phyloP scores from a whole-genome alignment of 2,888 invertebrate genomes.

The Epiblema foenella region DNA sequence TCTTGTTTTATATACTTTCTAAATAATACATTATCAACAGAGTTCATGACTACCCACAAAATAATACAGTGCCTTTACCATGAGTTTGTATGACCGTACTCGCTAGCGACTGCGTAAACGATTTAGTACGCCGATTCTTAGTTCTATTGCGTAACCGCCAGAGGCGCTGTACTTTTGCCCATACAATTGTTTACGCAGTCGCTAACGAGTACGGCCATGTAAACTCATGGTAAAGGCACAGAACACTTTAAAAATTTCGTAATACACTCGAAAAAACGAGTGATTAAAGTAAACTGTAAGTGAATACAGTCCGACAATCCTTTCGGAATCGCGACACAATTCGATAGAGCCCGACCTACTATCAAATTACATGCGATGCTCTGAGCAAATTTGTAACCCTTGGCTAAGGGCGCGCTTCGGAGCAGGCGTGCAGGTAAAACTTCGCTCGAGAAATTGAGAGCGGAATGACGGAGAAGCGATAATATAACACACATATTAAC shows the following conservation, averaged over 20 bases:
- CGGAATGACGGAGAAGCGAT: too few relatives aligned
- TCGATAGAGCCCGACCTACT: conserved; percentile 40
- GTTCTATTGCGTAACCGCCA: too few relatives aligned
- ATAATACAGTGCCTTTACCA: too few relatives aligned
- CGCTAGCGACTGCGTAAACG: too few relatives aligned
- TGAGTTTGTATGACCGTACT: too few relatives aligned
- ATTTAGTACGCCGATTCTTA: too few relatives aligned
- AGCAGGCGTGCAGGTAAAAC: not conserved
- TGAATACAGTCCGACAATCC: conserved; percentile 19
- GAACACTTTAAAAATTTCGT: not conserved
- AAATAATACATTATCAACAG: not conserved
- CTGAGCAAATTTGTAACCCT: conserved; percentile 38
- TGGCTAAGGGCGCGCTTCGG: conserved; percentile 28
- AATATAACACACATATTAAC: too few relatives aligned
- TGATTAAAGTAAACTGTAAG: conserved; percentile 14
- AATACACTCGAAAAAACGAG: not conserved
- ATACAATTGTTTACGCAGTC: too few relatives aligned
- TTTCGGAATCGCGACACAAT: conserved; percentile 40
- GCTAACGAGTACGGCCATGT: too few relatives aligned
- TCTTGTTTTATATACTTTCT: not conserved
- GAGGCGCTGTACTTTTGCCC: too few relatives aligned
- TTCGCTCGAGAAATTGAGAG: not conserved
- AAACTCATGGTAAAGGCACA: too few relatives aligned
- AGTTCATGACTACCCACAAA: not conserved
- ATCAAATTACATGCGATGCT: conserved; percentile 41